Evolutionary conservation across 2,797 vertebrate species (phyloP), one percentile per base, ranked within the genome.

Genomic region (Oryzias dopingdopingensis): DNA sequence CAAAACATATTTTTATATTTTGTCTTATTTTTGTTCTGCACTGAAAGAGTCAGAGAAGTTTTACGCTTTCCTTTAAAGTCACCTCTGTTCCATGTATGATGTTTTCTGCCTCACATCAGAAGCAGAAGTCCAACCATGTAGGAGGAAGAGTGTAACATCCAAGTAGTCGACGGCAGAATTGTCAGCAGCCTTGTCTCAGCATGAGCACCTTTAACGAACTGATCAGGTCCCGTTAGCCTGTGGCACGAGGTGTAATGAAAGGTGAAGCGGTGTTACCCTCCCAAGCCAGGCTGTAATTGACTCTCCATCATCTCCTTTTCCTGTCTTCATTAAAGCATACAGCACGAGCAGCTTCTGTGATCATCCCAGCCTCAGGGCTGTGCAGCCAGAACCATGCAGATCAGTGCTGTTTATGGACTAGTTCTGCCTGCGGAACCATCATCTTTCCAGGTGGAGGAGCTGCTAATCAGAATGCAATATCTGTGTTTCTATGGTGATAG

Each of bases 201-300:
- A 71, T 60, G 74, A 76, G 65, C 37, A 67, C 73, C 74, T 65
- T 66, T 78, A 77, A 67, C 65, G 70, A 85, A 83, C 79, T 82
- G 85, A 83, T 78, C 83, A 70, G 76, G 65, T 75, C 76, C 63
- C 59, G 80, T 88, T 86, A 85, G 81, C 84, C 79, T 37, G 6
- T 81, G 78, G 74, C 88, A 75, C 67, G 59, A 74, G 74, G 79
- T 70, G 78, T 86, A 86, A 89, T 90, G 83, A 86, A 88, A 88
- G 87, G 88, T 87, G 86, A 86, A 87, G 84, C 60, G 70, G 72
- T 75, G 79, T 80, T 76, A 81, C 81, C 75, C 65, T 79, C 73
- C 74, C 74, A 84, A 83, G 82, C 56, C 66, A 73, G 76, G 71
- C 76, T 78, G 77, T 86, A 88, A 89, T 87, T 85, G 88, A 89